Base-by-base conservation (phyloP, 2,113 vertebrate genomes). In the Genyomyrus donnyi region DNA sequence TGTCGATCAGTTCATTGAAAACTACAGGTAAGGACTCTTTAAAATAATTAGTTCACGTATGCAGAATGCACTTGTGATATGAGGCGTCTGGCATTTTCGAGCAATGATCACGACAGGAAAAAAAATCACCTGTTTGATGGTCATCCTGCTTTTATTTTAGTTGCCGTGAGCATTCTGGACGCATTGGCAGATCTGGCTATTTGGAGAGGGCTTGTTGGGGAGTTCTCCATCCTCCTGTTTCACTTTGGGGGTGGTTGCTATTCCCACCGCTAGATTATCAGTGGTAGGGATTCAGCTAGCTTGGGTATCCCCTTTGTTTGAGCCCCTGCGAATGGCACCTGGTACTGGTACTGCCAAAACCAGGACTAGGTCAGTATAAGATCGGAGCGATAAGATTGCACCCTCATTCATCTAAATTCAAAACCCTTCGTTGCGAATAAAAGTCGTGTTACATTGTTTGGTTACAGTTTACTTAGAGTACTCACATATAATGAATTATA, bases 211-310 rank as follows among this genome's bases (percentile, higher is more conserved):
- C 58, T 87, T 90, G 62, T 49, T 87, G 24, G 8, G 45, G 27
- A 45, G 84, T 58, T 87, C 48, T 85, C 27, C 17, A 27, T 46
- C 62, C 21, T 45, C n/a, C 88, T 17, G 19, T 52, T 31, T 77
- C 4, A 0, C 27, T 74, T 50, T 87, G 27, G 66, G 85, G 24
- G 42, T 10, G 89, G 66, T 90, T 88, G 66, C 85, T 49, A 88
- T 90, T 48, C 46, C 84, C 62, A 90, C 85, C 62, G 3, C 46
- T 74, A 10, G 89, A 88, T 48, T 80, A 50, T 87, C 83, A 77
- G 45, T 50, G 58, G 56, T 42, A 31, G 21, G 42, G 56, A 62
- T 27, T 49, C 46, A 77, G 89, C 11, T 21, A 87, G 5, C 39
- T 17, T 3, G 77, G 11, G 6, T 62, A 39, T 15, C 45, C 13